phyloP scores from a whole-genome alignment of 2,797 vertebrate species.

The Hylomyscus alleni region DNA sequence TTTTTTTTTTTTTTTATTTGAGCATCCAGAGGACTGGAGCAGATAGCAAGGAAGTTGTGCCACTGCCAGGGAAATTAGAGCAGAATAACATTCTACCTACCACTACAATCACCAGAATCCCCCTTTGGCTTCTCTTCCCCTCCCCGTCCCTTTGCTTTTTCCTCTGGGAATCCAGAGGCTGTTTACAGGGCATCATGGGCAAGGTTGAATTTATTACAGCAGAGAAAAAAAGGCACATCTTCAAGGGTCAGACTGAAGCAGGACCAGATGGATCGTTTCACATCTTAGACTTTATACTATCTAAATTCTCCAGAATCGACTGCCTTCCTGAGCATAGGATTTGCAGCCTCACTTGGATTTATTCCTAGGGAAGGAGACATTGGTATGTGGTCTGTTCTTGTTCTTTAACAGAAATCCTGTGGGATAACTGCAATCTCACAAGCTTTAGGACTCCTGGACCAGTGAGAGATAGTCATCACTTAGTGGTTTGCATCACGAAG shows the following conservation, averaged over 20 bases:
- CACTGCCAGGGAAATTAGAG: background rate
- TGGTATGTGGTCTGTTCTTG: background rate
- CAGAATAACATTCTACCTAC: background rate
- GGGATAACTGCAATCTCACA: background rate
- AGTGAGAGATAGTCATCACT: background rate
- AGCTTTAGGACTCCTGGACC: background rate
- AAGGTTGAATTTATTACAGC: background rate
- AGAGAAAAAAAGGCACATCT: background rate
- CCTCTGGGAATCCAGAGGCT: background rate
- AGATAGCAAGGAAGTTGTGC: background rate
- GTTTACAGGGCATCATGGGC: background rate
- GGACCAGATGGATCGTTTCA: background rate
- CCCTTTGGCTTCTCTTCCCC: background rate
- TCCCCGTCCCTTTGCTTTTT: background rate
- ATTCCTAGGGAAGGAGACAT: background rate
- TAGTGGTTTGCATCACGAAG: background rate
- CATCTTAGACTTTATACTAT: background rate
- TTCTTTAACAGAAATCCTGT: background rate
- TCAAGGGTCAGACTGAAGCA: background rate
- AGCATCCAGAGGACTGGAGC: background rate
- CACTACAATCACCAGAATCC: background rate
- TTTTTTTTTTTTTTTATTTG: background rate
- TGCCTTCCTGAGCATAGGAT: too few species aligned
- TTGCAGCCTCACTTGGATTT: background rate
- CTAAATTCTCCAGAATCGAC: background rate